Evolutionary conservation across 1,140 invertebrate species (phyloP), one percentile per base, ranked within the genome.

Genomic region (Spodoptera litura): DNA sequence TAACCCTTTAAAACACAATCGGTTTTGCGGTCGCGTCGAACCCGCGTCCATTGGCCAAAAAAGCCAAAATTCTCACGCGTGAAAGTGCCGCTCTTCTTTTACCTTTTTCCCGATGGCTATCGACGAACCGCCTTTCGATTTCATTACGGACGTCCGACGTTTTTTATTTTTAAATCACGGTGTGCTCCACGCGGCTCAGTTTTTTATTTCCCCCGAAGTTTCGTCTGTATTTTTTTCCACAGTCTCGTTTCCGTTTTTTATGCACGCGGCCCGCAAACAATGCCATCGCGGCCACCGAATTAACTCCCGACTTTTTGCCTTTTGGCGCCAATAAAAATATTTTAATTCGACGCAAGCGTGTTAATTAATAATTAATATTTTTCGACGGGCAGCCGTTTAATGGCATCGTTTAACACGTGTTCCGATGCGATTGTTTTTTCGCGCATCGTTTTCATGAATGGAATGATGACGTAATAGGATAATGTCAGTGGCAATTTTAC

Each of bases 301-400:
- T 92, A 93, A 94, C 93, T 93, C 87, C 83, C 87, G 87, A 89
- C 91, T 91, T 94, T 92, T 91, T 90, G 89, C 92, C 89, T 91
- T 94, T 93, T 88, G 85, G 82, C 90, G 87, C 88, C 90, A 90
- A 93, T 94, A 93, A 93, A 94, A 93, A 94, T 94, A 94, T 93
- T 94, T 93, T 93, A 94, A 94, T 94, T 90, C 90, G 79, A 82
- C 84, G 85, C 83, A 83, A 81, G 86, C 85, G 85, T 90, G 91
- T 91, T 92, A 93, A 93, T 94, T 94, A 94, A 91, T 93, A 93
- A 94, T 94, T 92, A 94, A 94, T 93, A 93, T 93, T 93, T 92
- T 93, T 92, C 88, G 88, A 88, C 87, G 85, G 66, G 75, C 83
- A 83, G 87, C 83, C 87, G 87, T 89, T 90, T 90, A 93, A 93